phyloP scores from a whole-genome alignment of 2,888 invertebrate species.

The Oxystoma pomonae region DNA sequence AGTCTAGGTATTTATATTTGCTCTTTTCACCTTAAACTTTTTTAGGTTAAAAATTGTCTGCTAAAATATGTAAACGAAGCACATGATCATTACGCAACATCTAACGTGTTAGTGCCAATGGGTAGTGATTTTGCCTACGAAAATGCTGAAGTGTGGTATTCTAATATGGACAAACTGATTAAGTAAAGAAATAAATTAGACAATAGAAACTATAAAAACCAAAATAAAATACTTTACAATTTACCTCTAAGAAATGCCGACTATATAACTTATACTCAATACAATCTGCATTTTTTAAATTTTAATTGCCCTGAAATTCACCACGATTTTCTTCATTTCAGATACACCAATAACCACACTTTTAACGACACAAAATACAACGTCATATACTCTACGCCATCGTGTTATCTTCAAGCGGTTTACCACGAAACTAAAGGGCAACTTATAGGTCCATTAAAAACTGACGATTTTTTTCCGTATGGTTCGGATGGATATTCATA shows the following conservation, averaged over 20 bases:
- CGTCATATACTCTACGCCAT: slow-evolving; percentile 79
- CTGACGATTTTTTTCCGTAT: slow-evolving; percentile 89
- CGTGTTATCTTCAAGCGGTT: slow-evolving; percentile 75
- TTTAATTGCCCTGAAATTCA: no score
- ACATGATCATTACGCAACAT: slow-evolving; percentile 45
- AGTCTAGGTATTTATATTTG: neutral
- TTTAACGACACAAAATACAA: slow-evolving; percentile 53
- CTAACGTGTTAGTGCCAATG: slow-evolving; percentile 62
- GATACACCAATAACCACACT: slow-evolving; percentile 13
- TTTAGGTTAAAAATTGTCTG: slow-evolving; percentile 40
- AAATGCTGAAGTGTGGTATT: slow-evolving; percentile 55
- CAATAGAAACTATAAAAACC: no score
- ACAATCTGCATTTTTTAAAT: no score
- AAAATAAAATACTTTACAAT: no score
- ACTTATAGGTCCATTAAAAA: slow-evolving; percentile 64
- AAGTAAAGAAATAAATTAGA: no score
- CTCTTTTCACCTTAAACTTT: slow-evolving; percentile 11
- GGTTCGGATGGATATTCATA: slow-evolving; percentile 76
- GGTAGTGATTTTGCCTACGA: slow-evolving; percentile 63
- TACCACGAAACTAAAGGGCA: slow-evolving; percentile 55
- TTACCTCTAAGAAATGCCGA: no score
- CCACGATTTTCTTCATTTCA: no score
- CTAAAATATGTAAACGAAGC: slow-evolving; percentile 6
- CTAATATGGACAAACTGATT: slow-evolving; percentile 56
- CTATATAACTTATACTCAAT: no score